Base-by-base conservation (phyloP, 1,140 invertebrate species). In the Nephila pilipes region DNA sequence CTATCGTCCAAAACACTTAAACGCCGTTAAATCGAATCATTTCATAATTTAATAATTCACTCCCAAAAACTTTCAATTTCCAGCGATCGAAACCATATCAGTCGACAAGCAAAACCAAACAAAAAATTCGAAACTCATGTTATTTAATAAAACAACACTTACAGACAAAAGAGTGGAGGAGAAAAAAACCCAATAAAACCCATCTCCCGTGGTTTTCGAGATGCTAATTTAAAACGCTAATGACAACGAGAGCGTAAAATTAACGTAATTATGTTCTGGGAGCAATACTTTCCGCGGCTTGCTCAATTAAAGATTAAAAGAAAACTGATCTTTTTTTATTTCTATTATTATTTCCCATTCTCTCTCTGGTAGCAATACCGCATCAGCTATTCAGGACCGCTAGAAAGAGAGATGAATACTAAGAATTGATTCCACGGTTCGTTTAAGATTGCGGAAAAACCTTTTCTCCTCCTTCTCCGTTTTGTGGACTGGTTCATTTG, bases 211-310 rank as follows among this genome's bases (percentile, higher is more conserved):
- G 25, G 69, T 75, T 75, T 75, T 75, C 69, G 69, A 75, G 29
- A 75, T 75, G 69, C 32, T 75, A 75, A 75, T 75, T 75, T 75
- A 75, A 75, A 75, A 32, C 69, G 32, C 32, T 75, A 75, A 75
- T 32, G 69, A 32, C 69, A 75, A 75, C 29, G 69, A 75, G 36
- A 75, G 69, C 69, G 32, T 75, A 75, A 75, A 32, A 75, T 75
- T 75, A 75, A 75, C 29, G 69, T 75, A 75, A 75, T 75, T 75
- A 75, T 75, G 69, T 75, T 75, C 69, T 32, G 25, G 29, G 2
- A 36, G 69, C 69, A 36, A 75, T 75, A 20, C 29, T 75, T 75
- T 75, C 69, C 69, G 32, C 69, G 29, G 69, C 69, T 75, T 75
- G 69, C 25, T 75, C 69, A 75, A 75, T 75, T 75, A 32, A 75